Percentiles rank a stretch among this genome's conserved stretches.
phyloP scores from a whole-genome alignment of 2,888 invertebrate genomes.

The Zhuqinia jingwanae region DNA sequence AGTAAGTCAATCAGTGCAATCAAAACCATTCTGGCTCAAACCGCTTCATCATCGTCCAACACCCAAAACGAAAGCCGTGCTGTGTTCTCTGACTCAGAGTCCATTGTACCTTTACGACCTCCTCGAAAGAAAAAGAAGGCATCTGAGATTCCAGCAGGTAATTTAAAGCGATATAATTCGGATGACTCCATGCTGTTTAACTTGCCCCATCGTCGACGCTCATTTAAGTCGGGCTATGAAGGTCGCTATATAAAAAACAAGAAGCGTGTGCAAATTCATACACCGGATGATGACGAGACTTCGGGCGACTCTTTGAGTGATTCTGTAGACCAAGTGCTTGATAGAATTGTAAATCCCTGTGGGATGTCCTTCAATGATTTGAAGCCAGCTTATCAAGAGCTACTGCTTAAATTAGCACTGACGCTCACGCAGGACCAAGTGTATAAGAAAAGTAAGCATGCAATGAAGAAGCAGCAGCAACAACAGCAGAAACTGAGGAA shows the following conservation, averaged over 20 bases:
- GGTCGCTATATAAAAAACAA: constrained; percentile 73
- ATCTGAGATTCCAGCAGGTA: constrained; percentile 82
- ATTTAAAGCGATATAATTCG: constrained; percentile 80
- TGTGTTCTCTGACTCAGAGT: constrained; percentile 79
- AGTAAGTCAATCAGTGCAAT: neutral
- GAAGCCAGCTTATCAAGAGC: constrained; percentile 95
- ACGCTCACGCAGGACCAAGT: constrained; percentile 95
- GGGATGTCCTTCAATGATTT: constrained; percentile 95
- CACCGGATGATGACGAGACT: constrained; percentile 77
- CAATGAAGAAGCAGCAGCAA: constrained; percentile 90
- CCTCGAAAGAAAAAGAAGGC: constrained; percentile 87
- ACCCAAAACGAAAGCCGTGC: constrained; percentile 72
- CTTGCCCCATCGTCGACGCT: constrained; percentile 75
- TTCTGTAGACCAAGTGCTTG: constrained; percentile 82
- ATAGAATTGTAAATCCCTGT: constrained; percentile 93
- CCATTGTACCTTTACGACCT: constrained; percentile 85
- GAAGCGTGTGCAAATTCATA: constrained; percentile 79
- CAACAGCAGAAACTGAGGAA: constrained; percentile 69
- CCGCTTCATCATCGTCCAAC: constrained; percentile 50
- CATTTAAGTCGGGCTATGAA: constrained; percentile 70
- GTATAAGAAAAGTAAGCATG: constrained; percentile 93
- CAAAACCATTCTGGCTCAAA: constrained; percentile 36
- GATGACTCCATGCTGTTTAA: constrained; percentile 78
- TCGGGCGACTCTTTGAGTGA: constrained; percentile 73
- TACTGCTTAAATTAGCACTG: constrained; percentile 91